Evolutionary conservation across 23 tunicate species (phyloP).

Genomic region (Clavelina lepadiformis): DNA sequence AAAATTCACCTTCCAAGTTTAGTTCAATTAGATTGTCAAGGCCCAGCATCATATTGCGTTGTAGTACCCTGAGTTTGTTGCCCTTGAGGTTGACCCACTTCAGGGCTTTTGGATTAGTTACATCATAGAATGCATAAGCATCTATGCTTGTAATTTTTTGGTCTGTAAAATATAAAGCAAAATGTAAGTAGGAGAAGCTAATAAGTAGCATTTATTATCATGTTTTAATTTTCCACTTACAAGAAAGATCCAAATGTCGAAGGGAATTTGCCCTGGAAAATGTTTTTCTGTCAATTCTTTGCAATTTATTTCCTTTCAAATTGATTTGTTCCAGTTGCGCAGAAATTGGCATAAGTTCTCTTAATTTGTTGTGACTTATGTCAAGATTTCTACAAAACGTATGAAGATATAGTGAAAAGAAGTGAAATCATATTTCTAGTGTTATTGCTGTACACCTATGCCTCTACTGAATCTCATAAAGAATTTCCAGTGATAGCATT

Average conservation of each 20-base stretch:
- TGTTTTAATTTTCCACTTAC: background rate
- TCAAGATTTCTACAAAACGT: conserved; percentile 12
- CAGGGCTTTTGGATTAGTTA: conserved; percentile 1
- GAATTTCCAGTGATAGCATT: too few relatives aligned
- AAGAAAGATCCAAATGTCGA: conserved; percentile 1
- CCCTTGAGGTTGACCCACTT: background rate
- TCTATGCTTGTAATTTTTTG: conserved; percentile 6
- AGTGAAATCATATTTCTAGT: too few relatives aligned
- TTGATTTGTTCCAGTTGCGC: background rate
- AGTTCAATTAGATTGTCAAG: background rate
- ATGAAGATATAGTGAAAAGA: too few relatives aligned
- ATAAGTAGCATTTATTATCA: too few relatives aligned
- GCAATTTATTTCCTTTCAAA: conserved; percentile 6
- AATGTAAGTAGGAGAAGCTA: background rate
- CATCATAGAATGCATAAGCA: conserved; percentile 4
- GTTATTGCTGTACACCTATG: too few relatives aligned
- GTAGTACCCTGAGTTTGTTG: background rate
- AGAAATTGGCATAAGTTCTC: background rate
- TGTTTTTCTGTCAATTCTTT: background rate
- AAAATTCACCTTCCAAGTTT: background rate
- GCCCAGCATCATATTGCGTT: background rate
- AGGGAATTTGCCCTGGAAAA: conserved; percentile 1
- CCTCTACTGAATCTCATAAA: too few relatives aligned
- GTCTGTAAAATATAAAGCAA: background rate
- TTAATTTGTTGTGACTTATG: conserved; percentile 9